A percentile compares a stretch with the other conserved stretches of the same genome.
These are phyloP conservation scores for Motacilla tschutschensis DNA, from an alignment of 2,113 vertebrate genomes.

Conservation along the genomic window DNA sequence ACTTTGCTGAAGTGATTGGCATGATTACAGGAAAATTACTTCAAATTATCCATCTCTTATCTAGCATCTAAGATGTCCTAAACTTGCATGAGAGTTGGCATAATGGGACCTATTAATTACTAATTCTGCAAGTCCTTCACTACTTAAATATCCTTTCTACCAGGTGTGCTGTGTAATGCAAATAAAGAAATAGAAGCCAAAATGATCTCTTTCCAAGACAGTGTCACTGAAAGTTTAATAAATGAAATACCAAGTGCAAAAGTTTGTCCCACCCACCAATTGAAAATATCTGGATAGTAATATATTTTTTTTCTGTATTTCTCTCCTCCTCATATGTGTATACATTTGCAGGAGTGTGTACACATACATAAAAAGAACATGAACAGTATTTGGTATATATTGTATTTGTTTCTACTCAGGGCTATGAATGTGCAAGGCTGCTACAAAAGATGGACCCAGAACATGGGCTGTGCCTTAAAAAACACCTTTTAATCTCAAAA, in stretches of 20 bases:
- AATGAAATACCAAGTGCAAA: slow-evolving; percentile 53
- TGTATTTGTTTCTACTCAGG: not conserved
- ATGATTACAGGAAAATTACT: slow-evolving; percentile 86
- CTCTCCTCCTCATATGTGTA: not conserved
- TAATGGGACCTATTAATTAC: slow-evolving; percentile 83
- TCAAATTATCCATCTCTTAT: slow-evolving; percentile 87
- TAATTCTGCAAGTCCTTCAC: slow-evolving; percentile 78
- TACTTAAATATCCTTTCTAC: slow-evolving; percentile 65
- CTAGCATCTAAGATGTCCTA: slow-evolving; percentile 83
- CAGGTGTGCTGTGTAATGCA: slow-evolving; percentile 70
- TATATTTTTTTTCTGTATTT: not conserved
- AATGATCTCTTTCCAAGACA: slow-evolving; percentile 42
- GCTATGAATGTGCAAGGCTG: not conserved
- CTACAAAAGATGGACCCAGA: not conserved
- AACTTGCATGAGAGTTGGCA: slow-evolving; percentile 78
- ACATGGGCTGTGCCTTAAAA: not conserved
- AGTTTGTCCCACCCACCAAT: not conserved
- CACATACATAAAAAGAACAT: not conserved
- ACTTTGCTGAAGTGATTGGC: slow-evolving; percentile 86
- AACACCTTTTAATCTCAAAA: not conserved
- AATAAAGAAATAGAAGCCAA: slow-evolving; percentile 69
- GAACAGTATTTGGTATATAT: not conserved
- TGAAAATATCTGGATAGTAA: not conserved
- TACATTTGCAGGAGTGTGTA: not conserved
- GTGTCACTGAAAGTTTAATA: slow-evolving; percentile 62